These are phyloP conservation scores for Neotoxoptera formosana DNA, from an alignment of 1,140 invertebrate genomes.

Conservation along the genomic window DNA sequence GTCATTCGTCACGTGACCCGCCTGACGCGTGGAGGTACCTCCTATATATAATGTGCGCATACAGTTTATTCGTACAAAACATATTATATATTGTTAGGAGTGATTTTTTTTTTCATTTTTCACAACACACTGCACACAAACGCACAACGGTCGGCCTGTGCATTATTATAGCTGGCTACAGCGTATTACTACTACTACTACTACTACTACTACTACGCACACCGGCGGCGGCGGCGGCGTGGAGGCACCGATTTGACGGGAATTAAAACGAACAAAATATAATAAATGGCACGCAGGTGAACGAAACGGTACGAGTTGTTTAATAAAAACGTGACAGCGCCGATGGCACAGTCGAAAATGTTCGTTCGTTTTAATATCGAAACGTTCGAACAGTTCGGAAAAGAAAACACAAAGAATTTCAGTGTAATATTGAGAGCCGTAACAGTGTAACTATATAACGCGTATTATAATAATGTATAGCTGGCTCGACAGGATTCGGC, in stretches of 20 bases:
- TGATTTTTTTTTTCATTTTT: not conserved
- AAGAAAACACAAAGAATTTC: not conserved
- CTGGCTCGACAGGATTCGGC: not conserved
- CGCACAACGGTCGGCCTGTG: not conserved
- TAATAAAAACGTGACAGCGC: not conserved
- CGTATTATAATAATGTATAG: not conserved
- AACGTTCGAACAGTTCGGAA: not conserved
- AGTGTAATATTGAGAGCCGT: not conserved
- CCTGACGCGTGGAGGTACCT: no score
- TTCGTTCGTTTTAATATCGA: conserved; percentile 4
- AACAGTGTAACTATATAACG: not conserved
- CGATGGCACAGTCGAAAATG: not conserved
- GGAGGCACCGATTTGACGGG: not conserved
- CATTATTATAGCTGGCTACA: not conserved
- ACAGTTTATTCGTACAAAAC: not conserved
- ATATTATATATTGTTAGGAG: not conserved
- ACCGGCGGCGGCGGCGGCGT: not conserved
- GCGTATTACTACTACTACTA: not conserved
- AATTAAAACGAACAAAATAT: conserved; percentile 1
- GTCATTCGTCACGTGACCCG: not conserved
- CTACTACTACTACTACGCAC: not conserved
- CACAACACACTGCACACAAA: not conserved
- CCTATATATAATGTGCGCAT: no score
- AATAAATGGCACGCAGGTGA: conserved; percentile 13
- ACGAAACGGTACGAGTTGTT: not conserved